Base-by-base conservation (phyloP, 2,888 invertebrate species). In the Hemaris fuciformis region DNA sequence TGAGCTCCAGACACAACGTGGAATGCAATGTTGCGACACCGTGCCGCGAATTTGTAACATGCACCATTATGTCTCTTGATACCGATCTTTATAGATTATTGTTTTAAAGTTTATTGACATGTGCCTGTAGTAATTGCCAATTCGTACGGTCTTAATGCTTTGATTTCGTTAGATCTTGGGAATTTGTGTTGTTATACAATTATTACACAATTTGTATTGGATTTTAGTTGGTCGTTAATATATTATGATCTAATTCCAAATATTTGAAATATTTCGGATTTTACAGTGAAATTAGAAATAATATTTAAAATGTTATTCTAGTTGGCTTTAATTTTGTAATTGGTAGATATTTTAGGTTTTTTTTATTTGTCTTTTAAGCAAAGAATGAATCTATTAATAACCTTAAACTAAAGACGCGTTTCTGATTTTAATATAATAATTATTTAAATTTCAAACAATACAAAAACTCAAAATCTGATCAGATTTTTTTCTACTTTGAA, bases 1-100 rank as follows among this genome's bases (percentile, higher is more conserved):
- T 53, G 27, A 53, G 53, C 53, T 53, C 53, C 31, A 53, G 53
- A 53, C 53, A 53, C 13, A 53, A 53, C 31, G 31, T 31, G 53
- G 53, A 53, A 53, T 53, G 53, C 31, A 18, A 45, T 53, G 27
- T 53, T 53, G 53, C 53, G 27, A 53, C 53, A 8, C 18, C 15
- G 31, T 31, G 48, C 8, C 48, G 27, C 31, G 8, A 31, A 53
- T 53, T 53, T 18, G 8, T 27, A 53, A 53, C 8, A 18, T 18
- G 18, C 15, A 18, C 53, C 31, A 53, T 53, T 53, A 53, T 53
- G 15, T 27, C 53, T 23, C 23, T 13, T 27, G 53, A 48, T 48
- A 48, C 7, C 27, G 25, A 53, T 31, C 53, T 53, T 53, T 53
- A 53, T 53, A 31, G 31, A 53, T 53, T 10, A 53, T 53, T 53